These are phyloP conservation scores for Lethrus apterus DNA, from an alignment of 1,140 invertebrate genomes.

Conservation along the genomic window DNA sequence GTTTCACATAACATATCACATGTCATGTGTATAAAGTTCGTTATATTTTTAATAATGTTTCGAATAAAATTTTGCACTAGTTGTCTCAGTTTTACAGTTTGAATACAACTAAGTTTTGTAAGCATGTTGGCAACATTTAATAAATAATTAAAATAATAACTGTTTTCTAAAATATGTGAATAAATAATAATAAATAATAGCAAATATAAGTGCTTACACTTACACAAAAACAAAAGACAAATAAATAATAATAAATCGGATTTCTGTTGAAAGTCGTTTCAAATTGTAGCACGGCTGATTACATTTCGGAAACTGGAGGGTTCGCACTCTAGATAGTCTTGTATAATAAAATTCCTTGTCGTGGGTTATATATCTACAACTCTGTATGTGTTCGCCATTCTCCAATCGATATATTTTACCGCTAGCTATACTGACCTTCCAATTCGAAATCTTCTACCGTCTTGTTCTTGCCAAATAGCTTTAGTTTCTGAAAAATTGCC, in stretches of 20 bases:
- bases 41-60: too few relatives aligned
- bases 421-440: slow-evolving; percentile 8
- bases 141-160: too few relatives aligned
- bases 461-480: slow-evolving; percentile 5
- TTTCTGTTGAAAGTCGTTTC: slow-evolving; percentile 10
- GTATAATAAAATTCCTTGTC: slow-evolving; percentile 18
- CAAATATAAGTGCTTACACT: too few relatives aligned
- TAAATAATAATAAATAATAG: too few relatives aligned
- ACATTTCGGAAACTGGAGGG: slow-evolving; percentile 12
- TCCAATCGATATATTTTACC: slow-evolving; percentile 15
- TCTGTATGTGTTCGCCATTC: slow-evolving; percentile 4
- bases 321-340: slow-evolving; percentile 5
- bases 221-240: too few relatives aligned
- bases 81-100: too few relatives aligned
- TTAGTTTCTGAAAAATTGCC: not conserved
- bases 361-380: slow-evolving; percentile 16
- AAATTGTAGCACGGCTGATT: slow-evolving; percentile 6
- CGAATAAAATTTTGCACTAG: too few relatives aligned
- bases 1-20: too few relatives aligned
- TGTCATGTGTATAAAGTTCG: too few relatives aligned
- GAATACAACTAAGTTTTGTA: too few relatives aligned
- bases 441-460: slow-evolving; percentile 1
- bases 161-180: too few relatives aligned
- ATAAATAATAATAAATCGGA: slow-evolving; percentile 13
- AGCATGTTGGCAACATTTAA: too few relatives aligned